These are phyloP conservation scores for Podabrus alpinus DNA, from an alignment of 2,888 invertebrate species.

Conservation along the genomic window DNA sequence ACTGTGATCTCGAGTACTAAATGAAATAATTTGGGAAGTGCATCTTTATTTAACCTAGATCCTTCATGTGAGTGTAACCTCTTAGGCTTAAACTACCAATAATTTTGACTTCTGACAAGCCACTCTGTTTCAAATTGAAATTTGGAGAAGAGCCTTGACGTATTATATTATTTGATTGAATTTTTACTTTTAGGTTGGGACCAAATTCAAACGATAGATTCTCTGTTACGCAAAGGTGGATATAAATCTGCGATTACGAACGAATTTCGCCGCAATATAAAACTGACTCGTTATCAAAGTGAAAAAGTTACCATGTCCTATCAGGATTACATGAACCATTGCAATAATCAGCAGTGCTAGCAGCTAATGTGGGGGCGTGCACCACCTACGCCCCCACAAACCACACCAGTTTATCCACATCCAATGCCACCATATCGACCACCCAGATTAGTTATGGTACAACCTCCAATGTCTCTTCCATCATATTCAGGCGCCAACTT, in stretches of 20 bases:
- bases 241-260: slow-evolving; percentile 90
- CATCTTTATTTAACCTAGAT: neutral
- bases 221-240: slow-evolving; percentile 94
- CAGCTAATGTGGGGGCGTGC: slow-evolving; percentile 64
- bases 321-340: slow-evolving; percentile 76
- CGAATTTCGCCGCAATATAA: slow-evolving; percentile 85
- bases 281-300: slow-evolving; percentile 94
- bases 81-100: neutral
- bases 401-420: slow-evolving; percentile 19
- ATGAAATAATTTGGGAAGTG: neutral
- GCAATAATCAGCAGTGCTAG: slow-evolving; percentile 74
- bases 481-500: slow-evolving; percentile 39
- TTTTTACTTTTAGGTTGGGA: slow-evolving; percentile 83
- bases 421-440: slow-evolving; percentile 32
- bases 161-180: slow-evolving; percentile 14
- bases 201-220: slow-evolving; percentile 97
- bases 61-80: neutral
- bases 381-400: slow-evolving; percentile 45
- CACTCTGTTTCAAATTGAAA: neutral
- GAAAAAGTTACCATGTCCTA: slow-evolving; percentile 91
- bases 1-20: neutral
- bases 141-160: neutral
- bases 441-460: slow-evolving; percentile 50
- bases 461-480: slow-evolving; percentile 49
- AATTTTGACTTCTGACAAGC: neutral